Conservation (phyloP, 2,888 invertebrate genomes). For the Hyalella azteca region DNA sequence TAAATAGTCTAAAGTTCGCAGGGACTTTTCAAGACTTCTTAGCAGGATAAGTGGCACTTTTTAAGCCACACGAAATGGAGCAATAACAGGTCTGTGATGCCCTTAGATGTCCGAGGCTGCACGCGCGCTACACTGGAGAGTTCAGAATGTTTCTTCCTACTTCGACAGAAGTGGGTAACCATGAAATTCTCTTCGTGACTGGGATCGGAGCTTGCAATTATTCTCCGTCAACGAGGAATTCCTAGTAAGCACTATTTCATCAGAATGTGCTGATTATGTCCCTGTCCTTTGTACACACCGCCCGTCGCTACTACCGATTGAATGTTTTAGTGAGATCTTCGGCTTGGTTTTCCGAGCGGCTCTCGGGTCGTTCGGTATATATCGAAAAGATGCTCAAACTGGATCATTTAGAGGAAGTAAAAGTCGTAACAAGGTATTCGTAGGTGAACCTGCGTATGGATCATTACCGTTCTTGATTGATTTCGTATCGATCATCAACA, state of each 20-base stretch:
- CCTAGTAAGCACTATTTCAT: slow-evolving; percentile 75
- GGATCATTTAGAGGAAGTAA: slow-evolving; percentile 62
- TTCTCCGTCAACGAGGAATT: slow-evolving; percentile 71
- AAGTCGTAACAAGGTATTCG: no score
- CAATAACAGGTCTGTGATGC: slow-evolving; percentile 65
- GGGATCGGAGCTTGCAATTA: slow-evolving; percentile 73
- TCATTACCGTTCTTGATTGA: no score
- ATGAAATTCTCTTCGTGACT: slow-evolving; percentile 73
- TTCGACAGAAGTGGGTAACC: slow-evolving; percentile 72
- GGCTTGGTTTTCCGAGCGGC: slow-evolving; percentile 60
- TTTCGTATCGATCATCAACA: no score
- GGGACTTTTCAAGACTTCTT: slow-evolving; percentile 66
- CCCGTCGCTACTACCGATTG: slow-evolving; percentile 76
- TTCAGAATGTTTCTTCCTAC: slow-evolving; percentile 70
- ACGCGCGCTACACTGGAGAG: slow-evolving; percentile 72
- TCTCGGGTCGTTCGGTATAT: slow-evolving; percentile 61
- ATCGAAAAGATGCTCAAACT: slow-evolving; percentile 59
- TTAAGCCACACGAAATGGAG: not conserved
- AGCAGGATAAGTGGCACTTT: slow-evolving; percentile 71
- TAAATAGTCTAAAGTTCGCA: slow-evolving; percentile 66
- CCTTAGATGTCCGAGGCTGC: slow-evolving; percentile 72
- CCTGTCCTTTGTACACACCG: slow-evolving; percentile 76
- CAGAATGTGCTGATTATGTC: slow-evolving; percentile 73
- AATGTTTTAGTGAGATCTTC: slow-evolving; percentile 71
- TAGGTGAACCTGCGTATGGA: no score